Evolutionary conservation across 1,140 invertebrate genomes (phyloP), one percentile per base, ranked within the genome.

Genomic region (Chymomyza costata): DNA sequence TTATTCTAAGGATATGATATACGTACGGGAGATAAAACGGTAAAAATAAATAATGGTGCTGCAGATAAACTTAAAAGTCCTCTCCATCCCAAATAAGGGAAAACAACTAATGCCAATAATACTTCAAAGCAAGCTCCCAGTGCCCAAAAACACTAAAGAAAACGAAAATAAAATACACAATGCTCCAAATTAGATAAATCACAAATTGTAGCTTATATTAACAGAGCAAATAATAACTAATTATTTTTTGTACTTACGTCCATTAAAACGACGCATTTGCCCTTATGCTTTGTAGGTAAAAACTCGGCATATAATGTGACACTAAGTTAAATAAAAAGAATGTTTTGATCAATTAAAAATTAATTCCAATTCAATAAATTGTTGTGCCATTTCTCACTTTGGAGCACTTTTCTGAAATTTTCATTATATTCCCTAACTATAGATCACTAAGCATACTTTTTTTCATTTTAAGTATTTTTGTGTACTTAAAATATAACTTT

Each of bases 261-360:
- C 50, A 98, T 89, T 59, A 98, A 87, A 35, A 98, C 94, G 25
- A 98, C 95, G 90, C 96, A 97, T 87, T 95, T 96, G 17, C 94
- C 95, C 82, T 96, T 89, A 83, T 97, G 94, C 83, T 95, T 95
- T 35, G 94, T 92, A 11, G 96, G 96, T 40, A 98, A 87, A 89
- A 97, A 98, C 87, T 98, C 97, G 11, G 96, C 94, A 88, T 97
- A 98, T 48, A 98, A 86, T n/a, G 96, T 98, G 1, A 98, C 95
- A 46, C 95, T 97, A 87, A 25, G 44, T 38, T 0, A n/a, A 7
- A 43, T 21, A 13, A n/a, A n/a, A n/a, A n/a, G n/a, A n/a, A n/a
- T n/a, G n/a, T n/a, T n/a, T n/a, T n/a, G n/a, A n/a, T n/a, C n/a
- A n/a, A n/a, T n/a, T n/a, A n/a, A n/a, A n/a, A n/a, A n/a, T n/a